Conservation (phyloP, 2,888 invertebrate species). For the Ashinkailepas kermadecensis region DNA sequence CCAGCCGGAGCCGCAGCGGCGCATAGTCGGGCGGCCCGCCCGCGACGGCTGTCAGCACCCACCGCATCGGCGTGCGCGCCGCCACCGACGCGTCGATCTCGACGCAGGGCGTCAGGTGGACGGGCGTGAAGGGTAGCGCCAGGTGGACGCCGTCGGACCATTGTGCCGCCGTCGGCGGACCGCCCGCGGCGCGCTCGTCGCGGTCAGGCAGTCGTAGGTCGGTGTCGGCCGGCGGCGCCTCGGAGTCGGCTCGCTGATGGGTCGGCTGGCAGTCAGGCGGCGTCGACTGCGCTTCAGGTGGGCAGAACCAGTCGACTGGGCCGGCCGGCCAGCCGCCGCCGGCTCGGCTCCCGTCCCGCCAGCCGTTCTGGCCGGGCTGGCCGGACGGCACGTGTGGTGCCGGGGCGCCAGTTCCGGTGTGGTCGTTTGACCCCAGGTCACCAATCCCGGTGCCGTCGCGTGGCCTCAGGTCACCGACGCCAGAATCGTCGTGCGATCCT, state of each 20-base stretch:
- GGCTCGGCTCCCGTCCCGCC: no score
- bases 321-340: no score
- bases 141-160: neutral
- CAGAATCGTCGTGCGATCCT: no score
- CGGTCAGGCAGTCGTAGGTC: neutral
- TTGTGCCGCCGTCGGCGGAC: neutral
- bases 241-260: neutral
- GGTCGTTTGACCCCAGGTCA: no score
- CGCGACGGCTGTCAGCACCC: conserved; percentile 48
- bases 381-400: no score
- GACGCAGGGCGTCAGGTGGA: conserved; percentile 41
- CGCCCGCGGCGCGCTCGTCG: neutral
- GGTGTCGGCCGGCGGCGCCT: neutral
- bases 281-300: no score
- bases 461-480: no score
- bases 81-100: conserved; percentile 77
- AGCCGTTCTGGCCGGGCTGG: no score
- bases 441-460: no score
- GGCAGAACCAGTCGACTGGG: no score
- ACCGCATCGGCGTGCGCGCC: conserved; percentile 65
- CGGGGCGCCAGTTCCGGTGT: no score
- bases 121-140: conserved; percentile 61
- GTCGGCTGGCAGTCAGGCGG: neutral
- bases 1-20: neutral
- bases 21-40: conserved; percentile 63